Evolutionary conservation across 1,140 invertebrate species (phyloP), one percentile per base, ranked within the genome.

Genomic region (Meteorus sp.): DNA sequence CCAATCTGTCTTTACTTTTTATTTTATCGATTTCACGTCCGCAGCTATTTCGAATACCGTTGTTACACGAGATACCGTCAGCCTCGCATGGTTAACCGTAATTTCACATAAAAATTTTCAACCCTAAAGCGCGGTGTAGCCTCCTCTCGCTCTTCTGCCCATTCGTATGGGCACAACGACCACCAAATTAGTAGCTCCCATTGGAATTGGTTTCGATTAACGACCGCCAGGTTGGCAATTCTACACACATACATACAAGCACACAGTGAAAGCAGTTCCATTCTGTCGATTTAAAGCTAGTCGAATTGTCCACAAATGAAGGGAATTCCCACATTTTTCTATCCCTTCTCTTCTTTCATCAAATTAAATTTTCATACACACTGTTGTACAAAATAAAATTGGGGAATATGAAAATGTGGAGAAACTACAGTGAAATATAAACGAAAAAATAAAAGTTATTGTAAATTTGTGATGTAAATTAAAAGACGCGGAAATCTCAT

Each of bases 181-280:
- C 53, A 13, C 25, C 27, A 56, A 56, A 33, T 56, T 29, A 56
- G 43, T 44, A 56, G 22, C 41, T 44, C 27, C 17, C 53, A 45
- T 23, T 31, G 41, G 27, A 56, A 44, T 56, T 56, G 41, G 25
- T 44, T 6, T n/a, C 53, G 53, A 56, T 56, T 45, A 45, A 56
- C 41, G 41, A 55, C 31, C 52, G 19, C 39, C 52, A 55, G 37
- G 37, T 19, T 23, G 20, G 41, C 53, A 20, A 55, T 39, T 48
- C 11, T n/a, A n/a, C n/a, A n/a, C n/a, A n/a, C n/a, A n/a, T n/a
- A n/a, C n/a, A n/a, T n/a, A n/a, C n/a, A n/a, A n/a, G n/a, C 29
- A 20, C 41, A 52, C n/a, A 20, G 17, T n/a, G 35, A 31, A 27
- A 41, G 31, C 41, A 17, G 45, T 51, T 41, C 37, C 25, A 50